Conservation (phyloP, 2,888 invertebrate species). For the Lasioglossum morio region DNA sequence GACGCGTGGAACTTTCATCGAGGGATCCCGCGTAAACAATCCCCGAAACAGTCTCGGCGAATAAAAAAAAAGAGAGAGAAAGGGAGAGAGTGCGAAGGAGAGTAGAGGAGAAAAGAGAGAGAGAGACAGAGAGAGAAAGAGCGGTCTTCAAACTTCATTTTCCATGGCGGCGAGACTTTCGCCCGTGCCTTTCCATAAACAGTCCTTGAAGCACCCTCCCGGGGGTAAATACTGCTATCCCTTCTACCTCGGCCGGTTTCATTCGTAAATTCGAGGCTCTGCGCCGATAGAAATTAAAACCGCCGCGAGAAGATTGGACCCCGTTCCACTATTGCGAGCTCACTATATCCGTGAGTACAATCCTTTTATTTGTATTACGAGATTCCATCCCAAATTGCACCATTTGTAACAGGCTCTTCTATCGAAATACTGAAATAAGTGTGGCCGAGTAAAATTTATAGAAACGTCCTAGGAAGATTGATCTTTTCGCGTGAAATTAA, state of each 20-base stretch:
- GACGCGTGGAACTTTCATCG: constrained; percentile 46
- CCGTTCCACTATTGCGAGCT: not conserved
- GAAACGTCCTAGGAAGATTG: not conserved
- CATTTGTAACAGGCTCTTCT: not conserved
- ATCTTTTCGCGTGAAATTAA: not conserved
- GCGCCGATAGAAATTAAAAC: constrained; percentile 21
- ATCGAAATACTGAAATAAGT: not conserved
- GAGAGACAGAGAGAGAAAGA: not conserved
- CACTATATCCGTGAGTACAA: not conserved
- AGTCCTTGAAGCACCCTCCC: constrained; percentile 33
- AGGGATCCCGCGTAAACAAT: constrained; percentile 53
- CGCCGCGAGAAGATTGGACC: constrained; percentile 5
- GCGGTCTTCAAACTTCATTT: constrained; percentile 58
- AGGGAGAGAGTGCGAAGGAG: not conserved
- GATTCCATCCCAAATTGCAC: not conserved
- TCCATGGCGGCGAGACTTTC: constrained; percentile 54
- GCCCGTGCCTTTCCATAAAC: constrained; percentile 36
- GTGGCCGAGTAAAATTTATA: not conserved
- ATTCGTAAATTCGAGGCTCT: constrained; percentile 19
- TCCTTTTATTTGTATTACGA: not conserved
- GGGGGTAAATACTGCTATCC: constrained; percentile 16
- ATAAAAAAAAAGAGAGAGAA: not conserved
- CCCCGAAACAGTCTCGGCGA: constrained; percentile 37
- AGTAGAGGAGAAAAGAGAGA: not conserved
- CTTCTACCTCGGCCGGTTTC: constrained; percentile 1